Evolutionary conservation across 2,888 invertebrate genomes (phyloP).

Genomic region (Cerastis leucographa): DNA sequence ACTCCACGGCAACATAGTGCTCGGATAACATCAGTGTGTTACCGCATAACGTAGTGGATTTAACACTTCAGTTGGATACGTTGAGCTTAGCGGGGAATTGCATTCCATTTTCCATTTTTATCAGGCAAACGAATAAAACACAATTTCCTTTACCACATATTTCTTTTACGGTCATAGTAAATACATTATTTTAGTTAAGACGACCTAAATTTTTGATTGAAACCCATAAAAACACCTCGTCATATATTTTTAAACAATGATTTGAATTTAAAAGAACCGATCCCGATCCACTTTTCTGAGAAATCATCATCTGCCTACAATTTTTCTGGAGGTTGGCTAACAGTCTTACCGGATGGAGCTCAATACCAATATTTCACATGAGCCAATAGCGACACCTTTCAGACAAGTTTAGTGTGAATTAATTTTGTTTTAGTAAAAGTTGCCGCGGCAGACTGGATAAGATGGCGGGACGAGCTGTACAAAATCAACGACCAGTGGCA

Average conservation of each 20-base stretch:
- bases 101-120: too few relatives aligned
- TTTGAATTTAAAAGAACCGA: too few relatives aligned
- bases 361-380: not conserved
- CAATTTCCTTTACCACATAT: not conserved
- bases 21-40: constrained; percentile 36
- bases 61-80: constrained; percentile 24
- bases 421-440: not conserved
- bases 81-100: constrained; percentile 16
- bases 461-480: not conserved
- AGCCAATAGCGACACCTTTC: not conserved
- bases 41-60: constrained; percentile 33
- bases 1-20: not conserved
- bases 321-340: not conserved
- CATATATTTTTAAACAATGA: not conserved
- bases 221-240: not conserved
- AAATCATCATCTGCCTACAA: not conserved
- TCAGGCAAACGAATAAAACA: not conserved
- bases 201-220: not conserved
- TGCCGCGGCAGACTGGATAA: not conserved
- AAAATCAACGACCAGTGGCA: not conserved
- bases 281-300: too few relatives aligned
- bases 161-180: not conserved
- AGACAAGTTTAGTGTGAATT: not conserved
- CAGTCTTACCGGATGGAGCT: not conserved
- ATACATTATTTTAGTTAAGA: not conserved